These are phyloP conservation scores for Sanderia malayensis DNA, from an alignment of 30 jellyfish, hydroid and myxozoan genomes.

Conservation along the genomic window DNA sequence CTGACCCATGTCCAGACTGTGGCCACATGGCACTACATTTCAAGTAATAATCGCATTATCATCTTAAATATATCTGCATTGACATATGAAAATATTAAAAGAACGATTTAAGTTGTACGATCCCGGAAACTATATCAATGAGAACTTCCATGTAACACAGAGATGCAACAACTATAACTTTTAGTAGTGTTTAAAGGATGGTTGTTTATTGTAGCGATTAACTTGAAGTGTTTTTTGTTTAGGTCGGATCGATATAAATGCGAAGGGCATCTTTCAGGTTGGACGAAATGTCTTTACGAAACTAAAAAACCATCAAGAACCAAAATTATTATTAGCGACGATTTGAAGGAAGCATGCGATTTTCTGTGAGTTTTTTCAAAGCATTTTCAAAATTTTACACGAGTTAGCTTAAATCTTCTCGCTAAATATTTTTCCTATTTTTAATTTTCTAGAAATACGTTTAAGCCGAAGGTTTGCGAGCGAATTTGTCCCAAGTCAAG, in stretches of 20 bases:
- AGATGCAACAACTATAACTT: too few species aligned
- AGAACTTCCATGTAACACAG: too few species aligned
- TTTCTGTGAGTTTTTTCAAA: slow-evolving; percentile 70
- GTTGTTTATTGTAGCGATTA: too few species aligned
- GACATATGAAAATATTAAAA: not conserved
- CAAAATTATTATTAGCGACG: slow-evolving; percentile 48
- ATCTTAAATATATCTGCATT: not conserved
- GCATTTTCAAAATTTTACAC: too few species aligned
- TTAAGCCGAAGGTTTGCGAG: slow-evolving; percentile 53
- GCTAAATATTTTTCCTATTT: too few species aligned
- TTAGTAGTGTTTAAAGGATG: too few species aligned
- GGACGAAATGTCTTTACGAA: slow-evolving; percentile 83
- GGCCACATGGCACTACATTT: slow-evolving; percentile 43
- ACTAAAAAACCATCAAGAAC: slow-evolving; percentile 85
- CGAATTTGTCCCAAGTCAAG: slow-evolving; percentile 59
- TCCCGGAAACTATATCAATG: too few species aligned
- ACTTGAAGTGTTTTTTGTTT: too few species aligned
- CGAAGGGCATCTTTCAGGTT: slow-evolving; percentile 87
- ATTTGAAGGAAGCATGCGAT: slow-evolving; percentile 43
- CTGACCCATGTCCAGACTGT: slow-evolving; percentile 82
- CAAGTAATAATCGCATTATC: slow-evolving; percentile 26
- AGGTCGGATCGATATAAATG: slow-evolving; percentile 87
- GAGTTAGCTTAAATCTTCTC: too few species aligned
- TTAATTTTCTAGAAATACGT: slow-evolving; percentile 18
- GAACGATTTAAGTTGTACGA: too few species aligned